Percentiles rank a stretch among this genome's conserved stretches.
Evolutionary conservation across 1,140 invertebrate genomes (phyloP).

Genomic region (Drosophila bipectinata): DNA sequence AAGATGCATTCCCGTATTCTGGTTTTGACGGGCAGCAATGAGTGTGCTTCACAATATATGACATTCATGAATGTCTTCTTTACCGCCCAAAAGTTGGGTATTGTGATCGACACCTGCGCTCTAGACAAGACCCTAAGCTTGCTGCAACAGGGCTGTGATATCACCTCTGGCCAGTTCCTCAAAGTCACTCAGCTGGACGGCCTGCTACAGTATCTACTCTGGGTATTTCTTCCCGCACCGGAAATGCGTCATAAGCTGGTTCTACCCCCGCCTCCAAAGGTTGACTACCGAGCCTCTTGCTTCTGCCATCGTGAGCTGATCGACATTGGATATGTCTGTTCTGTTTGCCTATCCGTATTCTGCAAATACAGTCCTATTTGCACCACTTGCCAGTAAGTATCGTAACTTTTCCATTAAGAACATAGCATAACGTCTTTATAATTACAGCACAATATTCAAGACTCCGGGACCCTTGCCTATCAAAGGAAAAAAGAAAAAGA

Average conservation of each 20-base stretch:
- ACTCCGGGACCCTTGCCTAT: slow-evolving; percentile 86
- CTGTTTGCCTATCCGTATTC: slow-evolving; percentile 98
- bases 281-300: slow-evolving; percentile 98
- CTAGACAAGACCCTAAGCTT: slow-evolving; percentile 95
- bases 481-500: slow-evolving; percentile 88
- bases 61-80: slow-evolving; percentile 99
- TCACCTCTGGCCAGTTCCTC: slow-evolving; percentile 96
- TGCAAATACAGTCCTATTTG: slow-evolving; percentile 99
- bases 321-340: slow-evolving; percentile 98
- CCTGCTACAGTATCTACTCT: slow-evolving; percentile 97
- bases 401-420: not conserved
- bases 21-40: slow-evolving; percentile 94
- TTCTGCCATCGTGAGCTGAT: slow-evolving; percentile 99
- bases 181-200: slow-evolving; percentile 91
- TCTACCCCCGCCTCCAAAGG: slow-evolving; percentile 94
- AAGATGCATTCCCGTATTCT: slow-evolving; percentile 92
- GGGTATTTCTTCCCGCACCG: slow-evolving; percentile 96
- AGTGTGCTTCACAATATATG: slow-evolving; percentile 97
- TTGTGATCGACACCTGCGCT: slow-evolving; percentile 97
- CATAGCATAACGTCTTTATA: slow-evolving; percentile 29
- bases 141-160: slow-evolving; percentile 97
- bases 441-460: slow-evolving; percentile 89
- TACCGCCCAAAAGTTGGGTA: slow-evolving; percentile 96
- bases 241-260: slow-evolving; percentile 92
- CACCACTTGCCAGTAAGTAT: slow-evolving; percentile 97